These are phyloP conservation scores for Entomyzon cyanotis DNA, from an alignment of 2,113 vertebrate species.

Conservation along the genomic window DNA sequence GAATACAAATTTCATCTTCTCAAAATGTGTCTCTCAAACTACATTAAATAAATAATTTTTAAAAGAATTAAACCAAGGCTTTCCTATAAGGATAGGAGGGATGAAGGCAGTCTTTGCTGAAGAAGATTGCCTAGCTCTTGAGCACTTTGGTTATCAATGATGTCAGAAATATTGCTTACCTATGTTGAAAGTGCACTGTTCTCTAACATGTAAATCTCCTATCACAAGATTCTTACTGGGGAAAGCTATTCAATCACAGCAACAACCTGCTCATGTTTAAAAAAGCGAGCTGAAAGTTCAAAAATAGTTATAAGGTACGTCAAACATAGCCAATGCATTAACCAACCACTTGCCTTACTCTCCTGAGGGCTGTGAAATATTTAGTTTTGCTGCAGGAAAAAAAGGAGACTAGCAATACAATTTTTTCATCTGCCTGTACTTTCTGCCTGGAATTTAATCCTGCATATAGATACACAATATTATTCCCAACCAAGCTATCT, in stretches of 20 bases:
- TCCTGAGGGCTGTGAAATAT: not conserved
- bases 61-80: not conserved
- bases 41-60: not conserved
- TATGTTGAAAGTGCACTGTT: not conserved
- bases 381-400: not conserved
- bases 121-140: not conserved
- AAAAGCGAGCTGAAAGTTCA: slow-evolving; percentile 1
- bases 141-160: not conserved
- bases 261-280: not conserved
- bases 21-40: not conserved
- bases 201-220: not conserved
- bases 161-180: not conserved
- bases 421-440: slow-evolving; percentile 11
- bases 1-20: not conserved
- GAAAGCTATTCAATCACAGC: not conserved
- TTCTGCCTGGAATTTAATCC: slow-evolving; percentile 33
- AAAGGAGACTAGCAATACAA: not conserved
- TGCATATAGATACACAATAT: slow-evolving; percentile 21
- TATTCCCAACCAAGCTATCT: slow-evolving; percentile 38
- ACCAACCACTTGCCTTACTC: slow-evolving; percentile 12
- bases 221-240: not conserved
- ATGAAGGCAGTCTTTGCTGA: not conserved
- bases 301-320: not conserved
- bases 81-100: not conserved
- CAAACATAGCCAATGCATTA: not conserved